Conservation (phyloP, 2,797 vertebrate genomes). For the Trematomus bernacchii region DNA sequence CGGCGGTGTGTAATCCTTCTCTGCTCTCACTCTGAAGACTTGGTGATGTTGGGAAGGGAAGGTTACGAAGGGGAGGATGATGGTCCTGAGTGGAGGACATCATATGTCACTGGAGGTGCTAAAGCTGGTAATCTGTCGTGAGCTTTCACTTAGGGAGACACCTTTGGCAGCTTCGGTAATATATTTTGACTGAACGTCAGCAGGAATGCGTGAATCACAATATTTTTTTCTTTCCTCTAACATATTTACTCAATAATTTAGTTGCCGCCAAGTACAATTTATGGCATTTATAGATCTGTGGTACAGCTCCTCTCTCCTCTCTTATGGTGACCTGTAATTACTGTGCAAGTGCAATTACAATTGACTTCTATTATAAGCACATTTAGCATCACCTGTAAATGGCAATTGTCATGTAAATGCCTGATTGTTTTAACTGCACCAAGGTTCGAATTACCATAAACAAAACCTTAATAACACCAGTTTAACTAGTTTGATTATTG, state of each 20-base stretch:
- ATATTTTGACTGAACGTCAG: slow-evolving; percentile 7
- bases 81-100: slow-evolving; percentile 50
- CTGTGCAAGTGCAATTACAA: not conserved
- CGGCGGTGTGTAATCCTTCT: slow-evolving; percentile 57
- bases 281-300: not conserved
- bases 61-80: slow-evolving; percentile 49
- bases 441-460: not conserved
- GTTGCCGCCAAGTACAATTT: not conserved
- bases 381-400: not conserved
- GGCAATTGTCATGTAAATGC: not conserved
- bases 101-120: slow-evolving; percentile 28
- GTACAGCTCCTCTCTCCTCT: not conserved
- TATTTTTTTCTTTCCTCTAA: not conserved
- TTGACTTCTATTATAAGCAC: not conserved
- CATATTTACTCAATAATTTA: not conserved
- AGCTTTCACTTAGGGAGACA: slow-evolving; percentile 28
- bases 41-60: slow-evolving; percentile 26
- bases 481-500: not conserved
- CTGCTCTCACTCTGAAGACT: slow-evolving; percentile 40
- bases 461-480: not conserved
- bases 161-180: not conserved
- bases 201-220: not conserved
- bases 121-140: slow-evolving; percentile 37
- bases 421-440: not conserved
- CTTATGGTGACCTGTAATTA: slow-evolving; percentile 3